Evolutionary conservation across 2,888 invertebrate species (phyloP).

Genomic region (Eudasyphora cyanicolor): DNA sequence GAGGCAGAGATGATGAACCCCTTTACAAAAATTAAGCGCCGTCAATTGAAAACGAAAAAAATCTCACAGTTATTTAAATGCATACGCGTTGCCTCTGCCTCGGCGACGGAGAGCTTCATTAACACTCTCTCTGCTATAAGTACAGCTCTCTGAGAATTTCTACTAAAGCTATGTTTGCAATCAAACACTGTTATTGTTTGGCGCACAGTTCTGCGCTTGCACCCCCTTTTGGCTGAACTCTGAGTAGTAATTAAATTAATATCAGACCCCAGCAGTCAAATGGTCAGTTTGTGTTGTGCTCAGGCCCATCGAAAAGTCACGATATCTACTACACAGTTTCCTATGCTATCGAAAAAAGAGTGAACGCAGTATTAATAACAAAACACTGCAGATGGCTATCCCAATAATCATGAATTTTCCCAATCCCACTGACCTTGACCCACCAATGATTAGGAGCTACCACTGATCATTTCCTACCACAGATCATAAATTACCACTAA

Average conservation of each 20-base stretch:
- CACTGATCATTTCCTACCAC: too few species aligned
- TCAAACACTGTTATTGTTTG: background rate
- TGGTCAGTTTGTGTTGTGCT: constrained; percentile 6
- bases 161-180: background rate
- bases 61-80: constrained; percentile 16
- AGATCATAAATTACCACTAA: too few species aligned
- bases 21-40: constrained; percentile 60
- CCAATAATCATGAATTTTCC: too few species aligned
- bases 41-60: constrained; percentile 52
- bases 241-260: constrained; percentile 17
- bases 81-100: background rate
- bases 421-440: too few species aligned
- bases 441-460: too few species aligned
- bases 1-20: too few species aligned
- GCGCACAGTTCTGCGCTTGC: background rate
- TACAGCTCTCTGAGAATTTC: background rate
- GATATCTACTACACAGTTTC: constrained; percentile 4
- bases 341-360: too few species aligned
- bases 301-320: background rate
- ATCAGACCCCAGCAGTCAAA: constrained; percentile 14
- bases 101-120: background rate
- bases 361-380: too few species aligned
- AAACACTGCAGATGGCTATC: too few species aligned
- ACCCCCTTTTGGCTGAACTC: constrained; percentile 2
- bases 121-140: background rate